phyloP scores from a whole-genome alignment of 2,797 vertebrate genomes.

The Hydrocynus forskahlii region DNA sequence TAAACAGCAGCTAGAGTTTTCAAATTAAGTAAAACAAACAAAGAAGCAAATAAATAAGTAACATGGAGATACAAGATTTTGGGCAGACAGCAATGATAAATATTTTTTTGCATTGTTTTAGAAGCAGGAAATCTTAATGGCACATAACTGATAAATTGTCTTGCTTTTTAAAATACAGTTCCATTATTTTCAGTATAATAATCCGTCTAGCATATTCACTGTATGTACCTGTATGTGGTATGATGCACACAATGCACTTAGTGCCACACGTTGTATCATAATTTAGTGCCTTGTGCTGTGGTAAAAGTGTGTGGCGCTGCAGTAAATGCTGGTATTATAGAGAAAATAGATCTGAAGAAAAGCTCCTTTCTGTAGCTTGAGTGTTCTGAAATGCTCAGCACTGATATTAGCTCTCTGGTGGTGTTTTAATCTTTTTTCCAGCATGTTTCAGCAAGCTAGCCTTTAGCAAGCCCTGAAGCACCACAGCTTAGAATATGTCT shows the following conservation, averaged over 20 bases:
- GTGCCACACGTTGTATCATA: too few species aligned
- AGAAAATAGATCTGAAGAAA: neutral
- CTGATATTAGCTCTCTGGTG: slow-evolving; percentile 15
- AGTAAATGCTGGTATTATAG: neutral
- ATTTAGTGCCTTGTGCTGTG: neutral
- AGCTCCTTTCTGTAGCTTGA: neutral
- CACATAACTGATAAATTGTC: too few species aligned
- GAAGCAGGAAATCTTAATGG: too few species aligned
- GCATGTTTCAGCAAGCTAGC: slow-evolving; percentile 17
- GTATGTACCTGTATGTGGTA: too few species aligned
- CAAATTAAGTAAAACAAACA: too few species aligned
- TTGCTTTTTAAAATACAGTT: neutral
- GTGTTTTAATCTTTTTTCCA: slow-evolving; percentile 13
- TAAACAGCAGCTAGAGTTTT: too few species aligned
- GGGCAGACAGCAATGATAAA: too few species aligned
- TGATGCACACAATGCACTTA: too few species aligned
- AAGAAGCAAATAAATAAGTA: too few species aligned
- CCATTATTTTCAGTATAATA: neutral
- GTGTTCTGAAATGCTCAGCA: neutral
- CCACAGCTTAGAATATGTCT: slow-evolving; percentile 31
- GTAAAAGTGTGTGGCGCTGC: neutral
- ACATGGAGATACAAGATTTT: too few species aligned
- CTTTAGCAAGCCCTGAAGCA: slow-evolving; percentile 38
- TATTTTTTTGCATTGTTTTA: too few species aligned
- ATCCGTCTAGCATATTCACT: neutral